phyloP scores from a whole-genome alignment of 1,140 invertebrate species.

The Tachypleus tridentatus region DNA sequence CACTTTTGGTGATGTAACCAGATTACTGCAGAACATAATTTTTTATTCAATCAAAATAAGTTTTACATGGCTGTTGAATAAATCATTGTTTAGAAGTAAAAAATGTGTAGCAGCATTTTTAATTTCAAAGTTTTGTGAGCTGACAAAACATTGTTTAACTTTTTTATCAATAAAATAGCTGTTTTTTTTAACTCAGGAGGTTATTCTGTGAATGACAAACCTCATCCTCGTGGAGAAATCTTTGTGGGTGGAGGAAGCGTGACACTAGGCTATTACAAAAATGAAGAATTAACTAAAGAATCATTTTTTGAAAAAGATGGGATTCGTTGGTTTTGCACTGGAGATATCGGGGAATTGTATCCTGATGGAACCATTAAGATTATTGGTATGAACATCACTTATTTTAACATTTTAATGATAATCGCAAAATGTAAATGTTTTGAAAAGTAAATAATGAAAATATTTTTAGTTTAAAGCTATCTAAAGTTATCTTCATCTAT shows the following conservation, averaged over 20 bases:
- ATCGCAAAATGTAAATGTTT: too few relatives aligned
- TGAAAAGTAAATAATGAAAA: too few relatives aligned
- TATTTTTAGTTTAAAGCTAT: too few relatives aligned
- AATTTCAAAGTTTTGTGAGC: neutral
- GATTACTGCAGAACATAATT: too few relatives aligned
- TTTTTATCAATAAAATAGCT: conserved; percentile 2
- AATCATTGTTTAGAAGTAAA: neutral
- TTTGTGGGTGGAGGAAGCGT: conserved; percentile 43
- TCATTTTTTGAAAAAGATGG: conserved; percentile 37
- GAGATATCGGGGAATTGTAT: conserved; percentile 44
- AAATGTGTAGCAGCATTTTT: neutral
- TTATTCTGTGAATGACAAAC: conserved; percentile 39
- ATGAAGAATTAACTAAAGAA: conserved; percentile 39
- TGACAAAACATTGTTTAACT: neutral
- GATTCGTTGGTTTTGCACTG: conserved; percentile 40
- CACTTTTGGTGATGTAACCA: too few relatives aligned
- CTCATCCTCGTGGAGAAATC: conserved; percentile 42
- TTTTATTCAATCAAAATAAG: neutral
- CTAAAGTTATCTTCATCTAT: too few relatives aligned
- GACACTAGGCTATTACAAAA: conserved; percentile 43
- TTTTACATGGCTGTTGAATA: neutral
- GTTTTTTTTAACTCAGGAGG: conserved; percentile 30
- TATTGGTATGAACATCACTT: conserved; percentile 22
- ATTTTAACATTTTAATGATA: too few relatives aligned
- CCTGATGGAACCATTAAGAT: conserved; percentile 41